phyloP scores from a whole-genome alignment of 2,113 vertebrate species.

The Xenotilapia flavipinnis region DNA sequence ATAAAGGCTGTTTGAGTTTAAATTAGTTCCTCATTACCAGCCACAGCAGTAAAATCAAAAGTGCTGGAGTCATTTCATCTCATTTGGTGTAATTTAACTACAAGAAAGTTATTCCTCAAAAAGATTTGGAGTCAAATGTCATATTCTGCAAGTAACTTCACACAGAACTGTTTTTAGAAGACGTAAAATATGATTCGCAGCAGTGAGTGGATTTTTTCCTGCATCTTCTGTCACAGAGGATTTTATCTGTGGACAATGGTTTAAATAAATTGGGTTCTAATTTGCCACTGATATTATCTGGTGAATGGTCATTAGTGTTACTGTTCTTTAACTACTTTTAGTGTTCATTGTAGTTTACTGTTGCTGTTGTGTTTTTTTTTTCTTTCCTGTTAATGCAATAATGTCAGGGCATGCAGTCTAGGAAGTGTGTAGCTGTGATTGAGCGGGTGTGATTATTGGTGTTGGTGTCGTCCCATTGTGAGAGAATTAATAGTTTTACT shows the following conservation, averaged over 20 bases:
- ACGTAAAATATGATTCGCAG: neutral
- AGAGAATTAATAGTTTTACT: neutral
- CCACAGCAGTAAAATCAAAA: neutral
- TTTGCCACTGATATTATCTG: neutral
- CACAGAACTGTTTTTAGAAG: neutral
- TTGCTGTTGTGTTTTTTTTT: neutral
- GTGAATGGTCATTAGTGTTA: neutral
- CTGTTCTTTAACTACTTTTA: neutral
- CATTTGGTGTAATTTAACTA: neutral
- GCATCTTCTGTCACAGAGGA: neutral
- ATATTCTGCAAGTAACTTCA: neutral
- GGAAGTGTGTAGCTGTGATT: neutral
- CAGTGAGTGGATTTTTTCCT: neutral
- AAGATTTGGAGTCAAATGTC: neutral
- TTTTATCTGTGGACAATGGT: neutral
- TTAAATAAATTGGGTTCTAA: neutral
- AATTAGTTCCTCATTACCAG: constrained; percentile 7
- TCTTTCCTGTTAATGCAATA: neutral
- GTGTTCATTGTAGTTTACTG: neutral
- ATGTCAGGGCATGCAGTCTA: neutral
- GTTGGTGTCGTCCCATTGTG: neutral
- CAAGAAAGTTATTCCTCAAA: neutral
- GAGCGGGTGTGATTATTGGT: neutral
- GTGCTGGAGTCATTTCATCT: neutral
- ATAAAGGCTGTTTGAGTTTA: constrained; percentile 21